Conservation (phyloP, 2,113 vertebrate species). For the Odobenus rosmarus region DNA sequence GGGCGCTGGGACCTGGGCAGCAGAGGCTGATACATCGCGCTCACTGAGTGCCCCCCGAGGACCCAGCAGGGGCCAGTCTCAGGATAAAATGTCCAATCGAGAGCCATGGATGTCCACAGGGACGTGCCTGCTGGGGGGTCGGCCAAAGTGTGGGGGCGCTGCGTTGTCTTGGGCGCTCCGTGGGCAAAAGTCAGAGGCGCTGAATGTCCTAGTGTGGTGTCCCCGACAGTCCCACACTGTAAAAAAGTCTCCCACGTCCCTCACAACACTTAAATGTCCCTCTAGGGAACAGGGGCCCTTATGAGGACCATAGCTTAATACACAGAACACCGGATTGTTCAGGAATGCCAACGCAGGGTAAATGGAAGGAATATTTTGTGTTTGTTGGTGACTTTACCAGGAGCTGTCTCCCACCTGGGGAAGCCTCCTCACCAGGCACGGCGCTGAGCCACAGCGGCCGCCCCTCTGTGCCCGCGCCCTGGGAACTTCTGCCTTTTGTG, state of each 20-base stretch:
- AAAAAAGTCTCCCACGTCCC: neutral
- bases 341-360: neutral
- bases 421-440: too few relatives aligned
- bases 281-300: neutral
- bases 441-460: rapidly evolving
- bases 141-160: too few relatives aligned
- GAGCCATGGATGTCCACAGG: neutral
- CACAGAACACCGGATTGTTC: neutral
- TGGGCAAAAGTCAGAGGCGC: neutral
- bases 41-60: rapidly evolving
- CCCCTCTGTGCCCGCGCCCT: neutral
- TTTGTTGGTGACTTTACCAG: neutral
- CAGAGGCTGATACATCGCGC: rapidly evolving
- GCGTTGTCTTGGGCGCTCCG: neutral
- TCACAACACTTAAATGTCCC: neutral
- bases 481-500: too few relatives aligned
- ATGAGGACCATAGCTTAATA: too few relatives aligned
- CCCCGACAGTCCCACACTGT: neutral
- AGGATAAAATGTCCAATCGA: neutral
- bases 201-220: neutral
- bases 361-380: neutral
- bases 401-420: too few relatives aligned
- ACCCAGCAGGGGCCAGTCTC: neutral
- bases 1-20: rapidly evolving
- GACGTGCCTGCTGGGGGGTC: rapidly evolving